Evolutionary conservation across 2,888 invertebrate genomes (phyloP), one percentile per base, ranked within the genome.

Genomic region (Apamea sordens): DNA sequence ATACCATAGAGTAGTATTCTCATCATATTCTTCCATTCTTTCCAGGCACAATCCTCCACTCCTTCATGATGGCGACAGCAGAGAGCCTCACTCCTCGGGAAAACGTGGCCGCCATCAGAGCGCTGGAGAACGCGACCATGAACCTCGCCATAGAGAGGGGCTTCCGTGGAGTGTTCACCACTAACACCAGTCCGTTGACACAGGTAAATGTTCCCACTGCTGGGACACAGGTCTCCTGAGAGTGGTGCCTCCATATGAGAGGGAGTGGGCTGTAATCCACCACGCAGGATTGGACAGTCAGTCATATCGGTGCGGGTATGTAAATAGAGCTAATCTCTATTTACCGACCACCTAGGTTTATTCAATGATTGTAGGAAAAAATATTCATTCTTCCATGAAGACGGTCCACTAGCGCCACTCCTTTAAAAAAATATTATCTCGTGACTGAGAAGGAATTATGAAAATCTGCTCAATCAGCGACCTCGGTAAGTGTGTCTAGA

Each of bases 31-130:
- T 24, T 32, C 5, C 0, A 18, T 21, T 61, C 1, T 11, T 71
- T 41, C 21, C 89, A 96, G 96, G 96, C 2, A 89, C 94, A 89
- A 97, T 99, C 67, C 96, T 99, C 0, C 98, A 99, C 91, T 98
- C 98, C 1, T 98, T 98, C 93, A 99, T 99, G 98, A 98, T 99
- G 98, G 98, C 98, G 2, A 99, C 98, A 0, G 97, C 97, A 82
- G 96, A 97, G 21, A 94, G 97, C 0, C 94, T 99, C 65, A 97
- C 96, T 78, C 92, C 98, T 0, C 97, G 97, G 72, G 98, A 99
- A 91, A 99, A 99, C 92, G 98, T 99, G 11, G 97, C 98, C 13
- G 97, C 98, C 13, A 98, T 99, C 95, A 97, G 98, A 83, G 98
- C 98, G 79, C 97, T 99, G 97, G 99, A 99, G 94, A 97, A 97